Evolutionary conservation across 2,797 vertebrate species (phyloP), one percentile per base, ranked within the genome.

Genomic region (Knipowitschia caucasica): DNA sequence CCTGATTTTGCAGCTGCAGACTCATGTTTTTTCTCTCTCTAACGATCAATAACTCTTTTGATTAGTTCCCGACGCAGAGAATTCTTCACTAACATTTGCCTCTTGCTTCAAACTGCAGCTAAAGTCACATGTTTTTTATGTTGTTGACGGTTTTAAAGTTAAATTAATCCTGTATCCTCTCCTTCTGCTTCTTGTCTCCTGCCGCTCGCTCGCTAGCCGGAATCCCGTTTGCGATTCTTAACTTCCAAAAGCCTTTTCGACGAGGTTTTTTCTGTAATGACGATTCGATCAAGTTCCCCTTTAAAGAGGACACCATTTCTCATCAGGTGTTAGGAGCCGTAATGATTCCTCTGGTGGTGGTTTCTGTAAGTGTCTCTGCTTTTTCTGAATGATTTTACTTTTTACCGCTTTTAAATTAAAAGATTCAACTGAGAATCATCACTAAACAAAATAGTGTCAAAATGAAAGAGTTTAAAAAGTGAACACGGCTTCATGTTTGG

Each of bases 181-280:
- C n/a, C 34, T 38, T 52, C n/a, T 52, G 34, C 67, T 44, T 50
- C 50, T 46, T 30, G 27, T 83, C 69, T 86, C 77, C 80, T 60
- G 34, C 91, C 94, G 90, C 90, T 87, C 93, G 91, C 64, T 71
- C 91, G 91, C 84, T 93, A 99, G 96, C 86, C 86, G 96, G 95
- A 94, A 91, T 98, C 82, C 96, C 95, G 80, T 96, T 96, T 89
- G 90, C 89, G 89, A 93, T 95, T 91, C 95, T 99, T 91, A 93
- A 74, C 86, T 78, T 80, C 72, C 89, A 69, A 77, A 92, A 93
- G 69, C 90, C 95, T 78, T 98, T 94, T 90, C 92, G 88, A 71
- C 91, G 94, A 80, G 96, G 96, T 89, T 87, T 96, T 92, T 98
- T 94, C 96, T 98, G 96, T 98, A 95, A 89, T 83, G 95, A 98